These are phyloP conservation scores for Arion vulgaris DNA, from an alignment of 1,140 invertebrate species.

Conservation along the genomic window DNA sequence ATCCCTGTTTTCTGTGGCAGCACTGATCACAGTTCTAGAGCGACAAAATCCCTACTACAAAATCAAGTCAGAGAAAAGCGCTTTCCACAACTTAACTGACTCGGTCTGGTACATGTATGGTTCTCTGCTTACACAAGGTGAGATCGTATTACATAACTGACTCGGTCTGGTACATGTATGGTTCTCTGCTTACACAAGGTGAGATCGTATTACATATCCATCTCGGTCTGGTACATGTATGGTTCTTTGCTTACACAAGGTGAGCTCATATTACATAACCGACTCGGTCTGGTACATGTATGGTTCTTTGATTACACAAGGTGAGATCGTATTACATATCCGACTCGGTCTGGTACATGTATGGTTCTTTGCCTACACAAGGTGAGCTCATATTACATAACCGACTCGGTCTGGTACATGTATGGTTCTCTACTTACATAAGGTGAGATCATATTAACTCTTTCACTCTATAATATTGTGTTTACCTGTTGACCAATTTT, in stretches of 20 bases:
- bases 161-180: slow-evolving; percentile 60
- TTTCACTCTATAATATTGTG: too few species aligned
- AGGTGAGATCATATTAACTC: too few species aligned
- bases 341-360: slow-evolving; percentile 58
- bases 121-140: slow-evolving; percentile 59
- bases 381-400: slow-evolving; percentile 50
- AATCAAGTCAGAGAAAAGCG: neutral
- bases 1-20: neutral
- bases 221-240: slow-evolving; percentile 59
- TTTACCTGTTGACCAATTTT: too few species aligned
- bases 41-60: slow-evolving; percentile 22
- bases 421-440: slow-evolving; percentile 58
- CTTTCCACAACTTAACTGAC: neutral
- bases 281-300: slow-evolving; percentile 59
- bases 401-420: slow-evolving; percentile 56
- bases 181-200: slow-evolving; percentile 61
- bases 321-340: slow-evolving; percentile 43
- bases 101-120: slow-evolving; percentile 62
- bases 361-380: slow-evolving; percentile 57
- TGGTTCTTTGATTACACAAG: slow-evolving; percentile 58
- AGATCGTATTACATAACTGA: neutral
- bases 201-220: neutral
- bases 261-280: slow-evolving; percentile 27
- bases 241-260: slow-evolving; percentile 60
- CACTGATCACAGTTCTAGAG: slow-evolving; percentile 7